Conservation (phyloP, 2,797 vertebrate species). For the Anguilla obscura region DNA sequence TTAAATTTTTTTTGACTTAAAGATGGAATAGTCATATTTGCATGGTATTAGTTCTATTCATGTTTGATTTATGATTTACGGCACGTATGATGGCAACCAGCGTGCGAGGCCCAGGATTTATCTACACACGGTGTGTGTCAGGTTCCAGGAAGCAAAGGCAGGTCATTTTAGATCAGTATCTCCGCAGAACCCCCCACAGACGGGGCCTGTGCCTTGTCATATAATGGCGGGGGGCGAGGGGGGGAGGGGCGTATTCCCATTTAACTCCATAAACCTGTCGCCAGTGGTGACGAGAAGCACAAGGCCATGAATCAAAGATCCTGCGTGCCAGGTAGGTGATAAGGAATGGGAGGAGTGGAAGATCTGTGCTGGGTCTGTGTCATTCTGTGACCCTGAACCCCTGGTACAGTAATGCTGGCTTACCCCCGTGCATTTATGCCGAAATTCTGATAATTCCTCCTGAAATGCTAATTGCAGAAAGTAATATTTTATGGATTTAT, state of each 20-base stretch:
- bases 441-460: neutral
- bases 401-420: neutral
- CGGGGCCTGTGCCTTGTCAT: conserved; percentile 59
- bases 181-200: conserved; percentile 48
- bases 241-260: conserved; percentile 46
- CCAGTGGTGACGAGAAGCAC: neutral
- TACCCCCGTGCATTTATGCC: neutral
- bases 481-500: conserved; percentile 64
- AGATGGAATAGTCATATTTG: conserved; percentile 74
- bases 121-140: conserved; percentile 60
- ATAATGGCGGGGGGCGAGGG: conserved; percentile 64
- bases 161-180: conserved; percentile 76
- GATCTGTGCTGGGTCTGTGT: neutral
- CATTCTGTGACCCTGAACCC: neutral
- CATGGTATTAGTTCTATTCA: conserved; percentile 64
- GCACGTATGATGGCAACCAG: conserved; percentile 38
- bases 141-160: conserved; percentile 54
- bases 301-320: neutral
- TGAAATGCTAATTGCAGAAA: conserved; percentile 49
- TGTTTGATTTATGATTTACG: conserved; percentile 51
- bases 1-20: conserved; percentile 54
- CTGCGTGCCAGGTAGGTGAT: neutral
- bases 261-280: conserved; percentile 2
- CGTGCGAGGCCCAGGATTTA: conserved; percentile 61
- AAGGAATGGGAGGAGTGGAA: neutral